Percentiles rank a stretch among this genome's conserved stretches.
Conservation (phyloP, 1,140 invertebrate genomes). For the Coenobita brevimanus region DNA sequence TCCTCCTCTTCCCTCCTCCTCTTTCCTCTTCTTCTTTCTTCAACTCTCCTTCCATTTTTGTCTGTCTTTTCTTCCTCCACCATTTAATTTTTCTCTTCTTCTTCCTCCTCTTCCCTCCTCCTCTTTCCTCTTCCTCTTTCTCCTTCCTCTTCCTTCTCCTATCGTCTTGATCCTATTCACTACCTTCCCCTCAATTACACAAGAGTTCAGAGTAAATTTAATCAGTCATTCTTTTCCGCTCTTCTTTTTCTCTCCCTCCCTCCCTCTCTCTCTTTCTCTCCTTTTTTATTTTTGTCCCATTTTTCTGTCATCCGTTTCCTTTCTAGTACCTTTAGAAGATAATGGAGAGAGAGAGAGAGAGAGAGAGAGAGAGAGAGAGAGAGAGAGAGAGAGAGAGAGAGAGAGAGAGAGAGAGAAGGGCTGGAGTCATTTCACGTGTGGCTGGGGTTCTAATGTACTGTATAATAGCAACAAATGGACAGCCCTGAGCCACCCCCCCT, state of each 20-base stretch:
- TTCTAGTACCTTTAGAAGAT: too few species aligned
- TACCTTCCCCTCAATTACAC: too few species aligned
- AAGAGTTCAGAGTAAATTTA: too few species aligned
- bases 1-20: not conserved
- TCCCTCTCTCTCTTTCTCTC: too few species aligned
- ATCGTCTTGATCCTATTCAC: constrained; percentile 65
- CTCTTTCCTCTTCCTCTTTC: constrained; percentile 36
- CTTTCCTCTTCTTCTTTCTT: not conserved
- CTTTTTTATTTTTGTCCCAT: too few species aligned
- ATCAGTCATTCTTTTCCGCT: too few species aligned
- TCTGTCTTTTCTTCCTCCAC: not conserved
- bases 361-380: too few species aligned
- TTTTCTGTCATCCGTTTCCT: too few species aligned
- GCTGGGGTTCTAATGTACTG: constrained; percentile 65
- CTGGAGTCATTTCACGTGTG: constrained; percentile 63
- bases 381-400: too few species aligned
- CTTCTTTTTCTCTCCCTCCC: too few species aligned
- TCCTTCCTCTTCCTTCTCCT: constrained; percentile 54
- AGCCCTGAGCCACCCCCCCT: constrained; percentile 47
- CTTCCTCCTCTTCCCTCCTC: constrained; percentile 25
- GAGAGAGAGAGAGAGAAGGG: constrained; percentile 61
- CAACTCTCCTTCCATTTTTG: not conserved
- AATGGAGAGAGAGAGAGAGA: too few species aligned
- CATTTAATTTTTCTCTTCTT: not conserved
- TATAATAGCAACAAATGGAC: constrained; percentile 66